Evolutionary conservation across 1,140 invertebrate species (phyloP), one percentile per base, ranked within the genome.

Genomic region (Caerostris extrusa): DNA sequence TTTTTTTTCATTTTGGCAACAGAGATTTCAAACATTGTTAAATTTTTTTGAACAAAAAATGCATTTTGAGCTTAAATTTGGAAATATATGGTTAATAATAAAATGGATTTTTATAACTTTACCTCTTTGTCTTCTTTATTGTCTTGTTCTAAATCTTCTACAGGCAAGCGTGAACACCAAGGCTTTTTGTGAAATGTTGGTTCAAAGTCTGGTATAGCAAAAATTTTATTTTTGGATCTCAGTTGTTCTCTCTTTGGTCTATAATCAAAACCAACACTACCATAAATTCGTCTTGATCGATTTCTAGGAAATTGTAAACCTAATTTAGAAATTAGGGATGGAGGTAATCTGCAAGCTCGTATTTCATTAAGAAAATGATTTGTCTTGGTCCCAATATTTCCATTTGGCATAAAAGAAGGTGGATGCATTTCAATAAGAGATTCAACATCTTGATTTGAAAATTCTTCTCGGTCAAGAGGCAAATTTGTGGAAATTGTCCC

Each of bases 321-420:
- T 1, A 97, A 95, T 94, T 96, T 97, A 67, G 95, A 95, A n/a
- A 97, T 97, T 5, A 97, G 81, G 8, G 95, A 95, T 56, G 96
- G 95, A 8, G 97, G 97, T 56, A 97, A 95, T 92, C 95, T 95
- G 95, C 97, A 97, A 67, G 96, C 94, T 71, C 95, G 95, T 34
- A 97, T 97, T 58, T 96, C 95, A 6, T 96, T 95, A 60, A 97
- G 92, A 95, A 97, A 97, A 71, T 96, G 95, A 60, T 94, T 94
- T 8, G 96, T 97, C 12, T 96, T 96, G 10, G 97, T 97, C 53
- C 97, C 97, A 77, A 97, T 96, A 96, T 97, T 97, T 55, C 97
- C 97, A 64, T 96, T 94, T 2, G 96, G 96, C 96, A 97, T 96
- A 5, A 96, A 91, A 90, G 95, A 93, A 55, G 96, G 96, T 12